Conservation (phyloP, 2,797 vertebrate genomes). For the Agapornis canus region DNA sequence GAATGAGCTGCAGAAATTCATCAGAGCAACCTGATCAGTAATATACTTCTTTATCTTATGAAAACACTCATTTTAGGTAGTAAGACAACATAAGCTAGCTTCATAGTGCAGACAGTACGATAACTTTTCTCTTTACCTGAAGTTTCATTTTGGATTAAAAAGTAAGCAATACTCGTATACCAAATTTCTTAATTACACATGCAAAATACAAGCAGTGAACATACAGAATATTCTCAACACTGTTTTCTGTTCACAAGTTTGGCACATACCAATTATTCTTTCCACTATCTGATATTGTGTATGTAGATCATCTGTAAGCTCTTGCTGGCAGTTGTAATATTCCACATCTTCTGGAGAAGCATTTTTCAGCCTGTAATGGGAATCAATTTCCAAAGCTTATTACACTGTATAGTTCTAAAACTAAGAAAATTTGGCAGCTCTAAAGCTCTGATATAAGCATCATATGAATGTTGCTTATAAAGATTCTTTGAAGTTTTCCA, state of each 20-base stretch:
- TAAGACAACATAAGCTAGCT: background rate
- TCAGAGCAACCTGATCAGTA: background rate
- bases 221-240: background rate
- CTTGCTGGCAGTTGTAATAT: slow-evolving; percentile 97
- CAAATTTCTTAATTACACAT: background rate
- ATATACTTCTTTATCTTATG: background rate
- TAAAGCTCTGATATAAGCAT: background rate
- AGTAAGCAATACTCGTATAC: background rate
- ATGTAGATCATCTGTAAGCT: slow-evolving; percentile 95
- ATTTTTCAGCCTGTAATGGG: slow-evolving; percentile 87
- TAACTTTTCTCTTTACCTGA: background rate
- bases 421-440: background rate
- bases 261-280: slow-evolving; percentile 90
- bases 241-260: background rate
- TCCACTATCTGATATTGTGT: slow-evolving; percentile 98
- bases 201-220: background rate
- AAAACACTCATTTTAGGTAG: background rate
- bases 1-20: slow-evolving; percentile 88
- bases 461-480: background rate
- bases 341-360: slow-evolving; percentile 98
- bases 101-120: background rate
- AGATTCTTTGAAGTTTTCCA: background rate
- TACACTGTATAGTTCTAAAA: background rate
- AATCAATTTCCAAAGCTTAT: background rate
- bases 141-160: background rate